Percentiles rank a stretch among this genome's conserved stretches.
phyloP scores from a whole-genome alignment of 2,797 vertebrate genomes.

The Bryconaethiops microstoma region DNA sequence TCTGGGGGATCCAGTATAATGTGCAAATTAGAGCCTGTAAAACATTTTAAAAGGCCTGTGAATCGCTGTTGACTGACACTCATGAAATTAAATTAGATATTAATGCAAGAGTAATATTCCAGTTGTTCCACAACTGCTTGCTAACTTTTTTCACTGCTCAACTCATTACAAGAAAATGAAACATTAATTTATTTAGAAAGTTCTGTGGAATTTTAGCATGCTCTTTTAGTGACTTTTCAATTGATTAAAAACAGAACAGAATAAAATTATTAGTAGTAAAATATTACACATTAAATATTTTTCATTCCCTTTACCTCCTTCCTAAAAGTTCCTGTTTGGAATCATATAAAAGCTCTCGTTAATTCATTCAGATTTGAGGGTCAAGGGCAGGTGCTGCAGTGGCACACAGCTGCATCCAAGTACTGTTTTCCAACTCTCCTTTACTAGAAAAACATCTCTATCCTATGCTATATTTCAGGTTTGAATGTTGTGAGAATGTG shows the following conservation, averaged over 20 bases:
- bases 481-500: neutral
- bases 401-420: conserved; percentile 57
- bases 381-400: conserved; percentile 55
- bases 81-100: neutral
- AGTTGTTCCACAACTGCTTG: no score
- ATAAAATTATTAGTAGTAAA: conserved; percentile 29
- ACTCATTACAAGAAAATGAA: neutral
- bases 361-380: conserved; percentile 43
- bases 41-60: neutral
- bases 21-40: neutral
- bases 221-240: neutral
- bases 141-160: neutral
- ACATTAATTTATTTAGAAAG: no score
- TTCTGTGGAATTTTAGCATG: neutral
- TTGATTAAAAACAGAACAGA: conserved; percentile 28
- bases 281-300: conserved; percentile 35
- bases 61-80: neutral
- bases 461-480: neutral
- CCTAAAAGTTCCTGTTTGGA: conserved; percentile 58
- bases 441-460: conserved; percentile 42
- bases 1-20: no score
- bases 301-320: conserved; percentile 48
- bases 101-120: no score
- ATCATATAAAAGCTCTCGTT: conserved; percentile 53
- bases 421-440: conserved; percentile 45